These are phyloP conservation scores for Picathartes gymnocephalus DNA, from an alignment of 2,113 vertebrate genomes.

Conservation along the genomic window DNA sequence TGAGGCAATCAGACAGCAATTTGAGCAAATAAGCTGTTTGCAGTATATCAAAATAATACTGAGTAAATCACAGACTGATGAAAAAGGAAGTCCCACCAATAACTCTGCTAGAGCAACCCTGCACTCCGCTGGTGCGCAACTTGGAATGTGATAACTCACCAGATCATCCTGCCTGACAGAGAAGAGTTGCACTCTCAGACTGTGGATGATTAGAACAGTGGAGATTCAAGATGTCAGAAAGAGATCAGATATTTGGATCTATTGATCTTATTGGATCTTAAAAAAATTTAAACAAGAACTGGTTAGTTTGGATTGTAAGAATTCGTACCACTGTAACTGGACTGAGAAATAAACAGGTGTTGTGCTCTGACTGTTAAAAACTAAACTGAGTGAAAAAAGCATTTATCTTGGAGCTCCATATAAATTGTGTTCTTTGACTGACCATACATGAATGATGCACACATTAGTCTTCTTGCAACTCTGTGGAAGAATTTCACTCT, in stretches of 20 bases:
- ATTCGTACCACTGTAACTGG: neutral
- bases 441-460: neutral
- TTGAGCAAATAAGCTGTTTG: neutral
- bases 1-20: neutral
- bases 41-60: neutral
- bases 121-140: rapidly evolving
- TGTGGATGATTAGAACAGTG: neutral
- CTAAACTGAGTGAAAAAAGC: neutral
- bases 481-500: neutral
- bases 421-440: neutral
- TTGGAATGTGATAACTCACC: neutral
- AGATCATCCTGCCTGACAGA: neutral
- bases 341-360: neutral
- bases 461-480: neutral
- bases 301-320: neutral
- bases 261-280: neutral
- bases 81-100: neutral
- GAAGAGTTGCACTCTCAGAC: neutral
- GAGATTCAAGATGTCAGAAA: neutral
- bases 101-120: neutral
- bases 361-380: neutral
- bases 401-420: neutral
- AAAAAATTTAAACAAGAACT: neutral
- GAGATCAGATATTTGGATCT: neutral
- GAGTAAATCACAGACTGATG: neutral